Evolutionary conservation across 2,888 invertebrate species (phyloP).

Genomic region (Orthosia gracilis): DNA sequence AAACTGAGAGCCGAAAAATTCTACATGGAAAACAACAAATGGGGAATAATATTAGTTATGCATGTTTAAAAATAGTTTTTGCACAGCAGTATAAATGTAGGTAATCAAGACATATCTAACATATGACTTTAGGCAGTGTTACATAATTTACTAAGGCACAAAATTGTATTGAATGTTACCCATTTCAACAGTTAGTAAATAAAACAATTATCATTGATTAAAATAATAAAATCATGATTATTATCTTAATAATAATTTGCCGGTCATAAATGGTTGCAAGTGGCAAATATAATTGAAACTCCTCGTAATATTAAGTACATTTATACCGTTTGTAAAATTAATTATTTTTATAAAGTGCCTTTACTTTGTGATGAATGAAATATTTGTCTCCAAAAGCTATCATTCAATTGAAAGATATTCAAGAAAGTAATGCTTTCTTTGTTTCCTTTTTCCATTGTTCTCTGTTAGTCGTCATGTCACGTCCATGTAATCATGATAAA

Average conservation of each 20-base stretch:
- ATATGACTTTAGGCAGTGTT: neutral
- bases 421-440: too few relatives aligned
- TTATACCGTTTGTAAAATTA: neutral
- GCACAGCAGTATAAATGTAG: neutral
- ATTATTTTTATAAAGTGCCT: neutral
- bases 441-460: too few relatives aligned
- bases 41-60: neutral
- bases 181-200: conserved; percentile 8
- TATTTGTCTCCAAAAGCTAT: neutral
- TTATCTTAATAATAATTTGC: conserved; percentile 9
- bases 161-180: neutral
- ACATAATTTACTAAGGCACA: neutral
- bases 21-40: neutral
- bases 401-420: neutral
- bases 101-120: neutral
- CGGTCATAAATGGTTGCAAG: neutral
- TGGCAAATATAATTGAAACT: neutral
- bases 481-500: too few relatives aligned
- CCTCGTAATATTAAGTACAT: neutral
- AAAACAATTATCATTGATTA: conserved; percentile 6
- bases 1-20: neutral
- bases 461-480: too few relatives aligned
- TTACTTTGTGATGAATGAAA: neutral
- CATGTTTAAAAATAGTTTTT: neutral
- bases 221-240: too few relatives aligned